These are phyloP conservation scores for Eledone cirrhosa DNA, from an alignment of 2,888 invertebrate genomes.

Conservation along the genomic window DNA sequence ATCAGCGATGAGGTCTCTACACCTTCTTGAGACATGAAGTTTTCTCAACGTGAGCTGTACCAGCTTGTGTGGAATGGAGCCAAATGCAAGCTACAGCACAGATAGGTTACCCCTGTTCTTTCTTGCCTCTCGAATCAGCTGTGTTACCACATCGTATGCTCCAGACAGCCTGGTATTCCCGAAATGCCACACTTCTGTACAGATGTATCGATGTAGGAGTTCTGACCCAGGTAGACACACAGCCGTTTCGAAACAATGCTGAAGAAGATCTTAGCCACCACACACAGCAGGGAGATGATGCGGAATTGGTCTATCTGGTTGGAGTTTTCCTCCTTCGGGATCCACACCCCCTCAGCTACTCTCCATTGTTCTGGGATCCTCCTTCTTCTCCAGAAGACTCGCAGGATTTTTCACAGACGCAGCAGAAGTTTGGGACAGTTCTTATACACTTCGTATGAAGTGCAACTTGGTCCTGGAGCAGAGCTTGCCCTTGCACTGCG, in stretches of 20 bases:
- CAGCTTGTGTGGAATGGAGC: conserved; percentile 34
- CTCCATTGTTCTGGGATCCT: too few relatives aligned
- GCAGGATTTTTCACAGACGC: conserved; percentile 33
- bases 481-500: conserved; percentile 33
- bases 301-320: not conserved
- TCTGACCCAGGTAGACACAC: too few relatives aligned
- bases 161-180: too few relatives aligned
- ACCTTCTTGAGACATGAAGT: too few relatives aligned
- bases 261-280: conserved; percentile 1
- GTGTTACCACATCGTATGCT: too few relatives aligned
- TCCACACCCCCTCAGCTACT: too few relatives aligned
- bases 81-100: too few relatives aligned
- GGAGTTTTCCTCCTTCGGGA: too few relatives aligned
- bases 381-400: conserved; percentile 33
- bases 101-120: conserved; percentile 33
- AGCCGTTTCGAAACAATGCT: not conserved
- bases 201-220: too few relatives aligned
- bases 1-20: conserved; percentile 28
- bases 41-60: too few relatives aligned
- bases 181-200: too few relatives aligned
- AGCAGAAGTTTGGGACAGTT: too few relatives aligned
- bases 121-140: conserved; percentile 33
- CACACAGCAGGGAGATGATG: not conserved
- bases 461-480: conserved; percentile 36
- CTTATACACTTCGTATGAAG: conserved; percentile 37